phyloP scores from a whole-genome alignment of 2,888 invertebrate genomes.

The Sinopyrophorus schimmeli region DNA sequence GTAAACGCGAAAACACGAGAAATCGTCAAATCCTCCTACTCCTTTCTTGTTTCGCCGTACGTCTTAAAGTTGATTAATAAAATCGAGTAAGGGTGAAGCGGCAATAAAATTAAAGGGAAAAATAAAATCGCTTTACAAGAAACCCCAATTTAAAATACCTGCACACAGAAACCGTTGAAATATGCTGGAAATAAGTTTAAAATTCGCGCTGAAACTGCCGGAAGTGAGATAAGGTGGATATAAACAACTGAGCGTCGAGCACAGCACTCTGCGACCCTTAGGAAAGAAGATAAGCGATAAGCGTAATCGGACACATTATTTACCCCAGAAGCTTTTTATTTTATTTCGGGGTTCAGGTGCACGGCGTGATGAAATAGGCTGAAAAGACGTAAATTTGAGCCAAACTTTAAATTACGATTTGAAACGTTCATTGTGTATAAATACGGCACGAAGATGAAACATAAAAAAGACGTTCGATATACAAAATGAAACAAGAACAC shows the following conservation, averaged over 20 bases:
- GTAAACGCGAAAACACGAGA: conserved; percentile 3
- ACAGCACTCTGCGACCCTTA: conserved; percentile 34
- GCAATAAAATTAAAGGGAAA: conserved; percentile 33
- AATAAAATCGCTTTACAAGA: conserved; percentile 33
- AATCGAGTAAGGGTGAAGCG: conserved; percentile 15
- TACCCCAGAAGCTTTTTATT: conserved; percentile 41
- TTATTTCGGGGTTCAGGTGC: conserved; percentile 41
- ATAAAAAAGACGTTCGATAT: conserved; percentile 14
- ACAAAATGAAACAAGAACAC: conserved; percentile 25
- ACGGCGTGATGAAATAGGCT: conserved; percentile 32
- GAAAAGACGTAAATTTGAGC: conserved; percentile 34
- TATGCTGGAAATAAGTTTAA: conserved; percentile 39
- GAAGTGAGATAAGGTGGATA: conserved; percentile 48
- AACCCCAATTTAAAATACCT: conserved; percentile 33
- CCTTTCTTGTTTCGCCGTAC: no score
- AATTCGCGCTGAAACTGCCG: conserved; percentile 42
- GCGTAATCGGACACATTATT: conserved; percentile 52
- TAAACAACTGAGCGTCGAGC: conserved; percentile 46
- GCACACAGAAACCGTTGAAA: conserved; percentile 36
- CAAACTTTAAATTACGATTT: conserved; percentile 37
- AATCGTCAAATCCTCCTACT: no score
- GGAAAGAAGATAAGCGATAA: conserved; percentile 49
- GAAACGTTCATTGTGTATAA: conserved; percentile 15
- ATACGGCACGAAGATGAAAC: background rate
- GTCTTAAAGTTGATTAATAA: no score